Evolutionary conservation across 2,888 invertebrate genomes (phyloP), one percentile per base, ranked within the genome.

Genomic region (Leptinotarsa peninsularis): DNA sequence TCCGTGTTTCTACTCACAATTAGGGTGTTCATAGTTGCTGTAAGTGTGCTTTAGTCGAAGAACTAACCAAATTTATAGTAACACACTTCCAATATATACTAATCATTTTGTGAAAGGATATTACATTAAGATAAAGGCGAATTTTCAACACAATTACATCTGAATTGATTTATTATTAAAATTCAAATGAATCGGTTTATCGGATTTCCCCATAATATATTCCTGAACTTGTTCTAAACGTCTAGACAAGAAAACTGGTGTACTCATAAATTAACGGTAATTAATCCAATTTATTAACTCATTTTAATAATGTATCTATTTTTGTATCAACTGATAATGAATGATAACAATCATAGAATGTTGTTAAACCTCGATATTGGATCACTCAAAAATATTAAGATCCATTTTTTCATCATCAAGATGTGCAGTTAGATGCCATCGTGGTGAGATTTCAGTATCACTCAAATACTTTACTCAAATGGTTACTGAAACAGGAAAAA

Each of bases 91-190:
- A 75, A 81, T 84, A 81, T 83, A 84, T 84, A 84, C 73, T 81
- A 78, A 74, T 72, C 72, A 79, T 77, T 77, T 75, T 81, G 84
- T 84, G 84, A 83, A 84, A 82, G 84, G 83, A 81, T 74, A 67
- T 71, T 74, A 66, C 18, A 18, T 63, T 7, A 49, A 50, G 49
- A n/a, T 49, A 52, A 78, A 76, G 72, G 43, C 43, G 10, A 78
- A 52, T 67, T 18, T 71, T 60, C 71, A 75, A 75, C 77, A 75
- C 66, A 71, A 76, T 76, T 76, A 43, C 69, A 77, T 75, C 75
- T 78, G 74, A 73, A 75, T 67, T 63, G 33, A 63, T 71, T 74
- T 73, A 71, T 75, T 68, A 75, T 72, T 73, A 43, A 66, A 68
- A 70, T 67, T 60, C 63, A 74, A 75, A 14, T 21, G 4, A 58